Evolutionary conservation across 2,888 invertebrate genomes (phyloP).

Genomic region (Thera obeliscata): DNA sequence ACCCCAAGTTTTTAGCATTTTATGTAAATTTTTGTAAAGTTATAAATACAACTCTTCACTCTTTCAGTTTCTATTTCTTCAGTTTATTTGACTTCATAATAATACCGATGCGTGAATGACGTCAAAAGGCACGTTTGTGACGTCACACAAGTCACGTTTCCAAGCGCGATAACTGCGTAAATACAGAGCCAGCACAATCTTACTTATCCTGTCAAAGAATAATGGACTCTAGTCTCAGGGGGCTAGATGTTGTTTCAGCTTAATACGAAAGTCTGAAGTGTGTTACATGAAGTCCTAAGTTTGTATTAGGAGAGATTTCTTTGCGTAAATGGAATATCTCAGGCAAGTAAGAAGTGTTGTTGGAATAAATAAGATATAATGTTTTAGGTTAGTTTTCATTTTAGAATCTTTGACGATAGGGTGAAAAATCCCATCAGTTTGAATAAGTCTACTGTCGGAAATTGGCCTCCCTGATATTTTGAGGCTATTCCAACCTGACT

Average conservation of each 20-base stretch:
- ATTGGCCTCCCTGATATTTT: no score
- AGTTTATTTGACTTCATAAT: background rate
- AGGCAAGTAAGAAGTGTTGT: slow-evolving; percentile 13
- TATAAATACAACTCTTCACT: no score
- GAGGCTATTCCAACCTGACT: no score
- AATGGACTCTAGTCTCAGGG: slow-evolving; percentile 33
- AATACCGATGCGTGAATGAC: slow-evolving; percentile 1
- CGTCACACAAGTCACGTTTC: slow-evolving; percentile 22
- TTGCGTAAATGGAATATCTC: slow-evolving; percentile 24
- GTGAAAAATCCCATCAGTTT: no score
- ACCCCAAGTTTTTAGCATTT: no score
- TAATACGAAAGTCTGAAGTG: slow-evolving; percentile 31
- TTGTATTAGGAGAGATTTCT: slow-evolving; percentile 27
- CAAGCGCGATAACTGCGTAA: slow-evolving; percentile 20
- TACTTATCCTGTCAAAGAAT: slow-evolving; percentile 36
- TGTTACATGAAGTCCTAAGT: slow-evolving; percentile 22
- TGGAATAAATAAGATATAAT: slow-evolving; percentile 9
- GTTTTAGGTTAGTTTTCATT: background rate
- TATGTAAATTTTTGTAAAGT: no score
- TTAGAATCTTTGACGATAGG: background rate
- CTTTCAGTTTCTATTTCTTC: background rate
- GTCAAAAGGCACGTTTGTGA: slow-evolving; percentile 19
- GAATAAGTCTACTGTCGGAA: no score
- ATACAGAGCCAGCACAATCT: slow-evolving; percentile 13
- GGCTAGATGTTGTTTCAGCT: slow-evolving; percentile 34